These are phyloP conservation scores for Phorcus lineatus DNA, from an alignment of 2,888 invertebrate genomes.

Conservation along the genomic window DNA sequence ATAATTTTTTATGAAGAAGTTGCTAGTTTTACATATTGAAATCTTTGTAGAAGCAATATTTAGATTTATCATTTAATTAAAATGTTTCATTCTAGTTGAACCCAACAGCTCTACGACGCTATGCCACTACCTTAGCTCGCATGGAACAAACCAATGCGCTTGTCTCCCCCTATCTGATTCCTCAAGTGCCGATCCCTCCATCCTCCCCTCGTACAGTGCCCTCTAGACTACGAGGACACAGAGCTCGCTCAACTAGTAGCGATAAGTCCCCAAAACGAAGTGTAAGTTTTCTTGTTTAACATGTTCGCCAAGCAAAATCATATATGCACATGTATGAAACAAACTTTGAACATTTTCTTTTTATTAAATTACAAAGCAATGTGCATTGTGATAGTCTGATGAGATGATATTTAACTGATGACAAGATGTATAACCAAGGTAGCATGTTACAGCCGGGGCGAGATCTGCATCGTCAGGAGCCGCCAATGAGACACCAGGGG, in stretches of 20 bases:
- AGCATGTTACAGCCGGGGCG: conserved; percentile 46
- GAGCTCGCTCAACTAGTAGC: neutral
- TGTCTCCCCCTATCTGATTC: conserved; percentile 67
- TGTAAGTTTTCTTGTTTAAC: neutral
- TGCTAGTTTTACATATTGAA: too few species aligned
- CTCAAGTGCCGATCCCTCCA: conserved; percentile 62
- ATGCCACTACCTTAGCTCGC: conserved; percentile 64
- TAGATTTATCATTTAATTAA: too few species aligned
- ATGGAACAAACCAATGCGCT: conserved; percentile 53
- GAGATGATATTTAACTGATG: too few species aligned
- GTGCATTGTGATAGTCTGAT: too few species aligned
- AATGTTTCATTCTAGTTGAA: conserved; percentile 59
- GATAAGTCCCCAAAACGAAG: conserved; percentile 32
- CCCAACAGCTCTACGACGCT: conserved; percentile 67
- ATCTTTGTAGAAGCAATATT: too few species aligned
- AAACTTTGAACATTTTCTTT: too few species aligned
- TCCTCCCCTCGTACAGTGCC: conserved; percentile 42
- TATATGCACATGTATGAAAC: too few species aligned
- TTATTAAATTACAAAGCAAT: too few species aligned
- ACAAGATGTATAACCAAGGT: too few species aligned
- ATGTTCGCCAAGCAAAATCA: too few species aligned
- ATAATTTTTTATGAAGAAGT: too few species aligned
- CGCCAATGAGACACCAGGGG: conserved; percentile 67
- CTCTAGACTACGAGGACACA: neutral
- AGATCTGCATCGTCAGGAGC: conserved; percentile 64